phyloP scores from a whole-genome alignment of 2,797 vertebrate species.

The Micromesistius poutassou region DNA sequence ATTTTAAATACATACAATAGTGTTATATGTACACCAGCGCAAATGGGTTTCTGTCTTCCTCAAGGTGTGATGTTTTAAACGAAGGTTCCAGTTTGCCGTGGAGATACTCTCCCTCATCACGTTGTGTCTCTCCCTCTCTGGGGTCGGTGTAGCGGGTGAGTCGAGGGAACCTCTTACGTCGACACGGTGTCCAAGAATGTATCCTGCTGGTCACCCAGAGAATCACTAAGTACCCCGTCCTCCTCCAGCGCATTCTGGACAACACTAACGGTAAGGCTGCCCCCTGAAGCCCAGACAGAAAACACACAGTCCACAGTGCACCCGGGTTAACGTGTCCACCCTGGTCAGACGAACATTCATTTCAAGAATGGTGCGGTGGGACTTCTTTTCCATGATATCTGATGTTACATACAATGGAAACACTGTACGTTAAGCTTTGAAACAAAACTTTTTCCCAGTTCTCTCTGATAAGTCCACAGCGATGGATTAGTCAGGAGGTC shows the following conservation, averaged over 20 bases:
- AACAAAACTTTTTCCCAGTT: neutral
- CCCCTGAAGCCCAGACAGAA: neutral
- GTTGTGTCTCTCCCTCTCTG: neutral
- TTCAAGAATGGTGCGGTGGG: neutral
- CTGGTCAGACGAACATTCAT: constrained; percentile 63
- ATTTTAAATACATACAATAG: neutral
- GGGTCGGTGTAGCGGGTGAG: constrained; percentile 74
- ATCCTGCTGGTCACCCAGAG: constrained; percentile 91
- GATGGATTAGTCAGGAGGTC: neutral
- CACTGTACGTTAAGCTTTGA: neutral
- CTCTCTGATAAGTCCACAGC: neutral
- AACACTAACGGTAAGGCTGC: constrained; percentile 79
- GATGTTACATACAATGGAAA: neutral
- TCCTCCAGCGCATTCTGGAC: constrained; percentile 85
- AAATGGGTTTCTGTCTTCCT: neutral
- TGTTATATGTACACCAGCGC: neutral
- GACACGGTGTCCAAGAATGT: constrained; percentile 89
- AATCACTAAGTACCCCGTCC: constrained; percentile 92
- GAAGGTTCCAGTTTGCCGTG: neutral
- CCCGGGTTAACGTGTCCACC: neutral
- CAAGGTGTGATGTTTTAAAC: neutral
- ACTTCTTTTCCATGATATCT: neutral
- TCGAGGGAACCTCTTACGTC: constrained; percentile 79
- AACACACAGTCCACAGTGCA: neutral
- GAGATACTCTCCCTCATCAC: neutral